Evolutionary conservation across 2,113 vertebrate species (phyloP), one percentile per base, ranked within the genome.

Genomic region (Gymnocephalus cernua): DNA sequence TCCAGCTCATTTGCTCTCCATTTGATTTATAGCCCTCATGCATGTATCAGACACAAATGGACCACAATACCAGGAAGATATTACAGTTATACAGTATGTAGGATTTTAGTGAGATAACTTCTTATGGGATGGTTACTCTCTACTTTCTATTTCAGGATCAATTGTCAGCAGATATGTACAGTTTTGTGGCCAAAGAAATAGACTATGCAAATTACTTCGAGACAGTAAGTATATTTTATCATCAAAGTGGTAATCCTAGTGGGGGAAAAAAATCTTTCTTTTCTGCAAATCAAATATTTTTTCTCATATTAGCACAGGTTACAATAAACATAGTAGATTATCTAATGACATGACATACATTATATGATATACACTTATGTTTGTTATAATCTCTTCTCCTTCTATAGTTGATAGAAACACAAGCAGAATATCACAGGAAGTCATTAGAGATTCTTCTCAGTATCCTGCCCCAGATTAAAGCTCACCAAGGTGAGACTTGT

Each of bases 191-290:
- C 97, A 99, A 99, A 99, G 98, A 99, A 97, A 97, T 99, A 84
- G 98, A 99, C 97, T 99, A 99, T 98, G 98, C 98, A 98, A 99
- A 97, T 95, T 99, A 98, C 95, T 99, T 99, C 87, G 97, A 99
- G 94, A 97, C 95, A 14, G 98, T 98, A 93, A 98, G 97, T 91
- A 54, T n/a, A 9, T 82, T 35, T 6, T 44, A 48, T 57, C 0
- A 9, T 76, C 14, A 50, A 25, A 70, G 21, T 25, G 48, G 10
- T 58, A 19, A 58, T 69, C 12, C 6, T 4, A 45, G 4, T 21
- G 8, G 16, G 18, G 21, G 48, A 69, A 65, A 19, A 63, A 23
- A n/a, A 2, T 38, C 2, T 67, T 23, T 27, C 1, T 15, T 45
- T 18, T 72, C 9, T 47, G 7, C 25, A 50, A 53, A 53, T 38